Percentiles rank a stretch among this genome's conserved stretches.
Conservation (phyloP, 2,113 vertebrate genomes). For the Pelvicachromis taeniatus region DNA sequence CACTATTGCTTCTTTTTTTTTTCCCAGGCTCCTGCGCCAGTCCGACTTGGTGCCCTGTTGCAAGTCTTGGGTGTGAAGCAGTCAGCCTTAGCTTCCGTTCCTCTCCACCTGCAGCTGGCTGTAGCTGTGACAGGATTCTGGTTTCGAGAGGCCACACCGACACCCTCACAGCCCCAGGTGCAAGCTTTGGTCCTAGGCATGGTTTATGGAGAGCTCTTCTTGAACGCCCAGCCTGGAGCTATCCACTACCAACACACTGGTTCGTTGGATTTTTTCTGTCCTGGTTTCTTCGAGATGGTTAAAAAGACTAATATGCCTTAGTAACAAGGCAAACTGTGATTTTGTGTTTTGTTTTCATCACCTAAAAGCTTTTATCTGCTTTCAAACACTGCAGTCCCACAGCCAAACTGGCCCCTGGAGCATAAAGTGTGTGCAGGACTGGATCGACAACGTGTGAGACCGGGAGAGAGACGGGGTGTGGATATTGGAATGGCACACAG, state of each 20-base stretch:
- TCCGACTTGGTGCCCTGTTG: slow-evolving; percentile 48
- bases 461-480: slow-evolving; percentile 44
- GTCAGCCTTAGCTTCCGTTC: slow-evolving; percentile 37
- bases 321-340: neutral
- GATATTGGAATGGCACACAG: slow-evolving; percentile 79
- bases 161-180: slow-evolving; percentile 35
- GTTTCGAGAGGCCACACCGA: slow-evolving; percentile 54
- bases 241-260: neutral
- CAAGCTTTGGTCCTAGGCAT: slow-evolving; percentile 66
- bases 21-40: slow-evolving; percentile 28
- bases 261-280: neutral
- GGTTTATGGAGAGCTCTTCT: slow-evolving; percentile 64
- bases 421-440: slow-evolving; percentile 15
- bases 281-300: neutral
- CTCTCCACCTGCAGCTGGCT: slow-evolving; percentile 50
- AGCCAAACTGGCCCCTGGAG: slow-evolving; percentile 42
- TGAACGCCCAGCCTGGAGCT: slow-evolving; percentile 23
- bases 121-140: slow-evolving; percentile 69
- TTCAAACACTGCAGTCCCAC: slow-evolving; percentile 3
- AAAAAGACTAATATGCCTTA: neutral
- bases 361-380: neutral
- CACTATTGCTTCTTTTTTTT: neutral
- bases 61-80: slow-evolving; percentile 57
- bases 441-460: slow-evolving; percentile 52
- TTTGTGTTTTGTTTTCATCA: neutral